Percentiles rank a stretch among this genome's conserved stretches.
Conservation (phyloP, 2,888 invertebrate species). For the Conus canariensis region DNA sequence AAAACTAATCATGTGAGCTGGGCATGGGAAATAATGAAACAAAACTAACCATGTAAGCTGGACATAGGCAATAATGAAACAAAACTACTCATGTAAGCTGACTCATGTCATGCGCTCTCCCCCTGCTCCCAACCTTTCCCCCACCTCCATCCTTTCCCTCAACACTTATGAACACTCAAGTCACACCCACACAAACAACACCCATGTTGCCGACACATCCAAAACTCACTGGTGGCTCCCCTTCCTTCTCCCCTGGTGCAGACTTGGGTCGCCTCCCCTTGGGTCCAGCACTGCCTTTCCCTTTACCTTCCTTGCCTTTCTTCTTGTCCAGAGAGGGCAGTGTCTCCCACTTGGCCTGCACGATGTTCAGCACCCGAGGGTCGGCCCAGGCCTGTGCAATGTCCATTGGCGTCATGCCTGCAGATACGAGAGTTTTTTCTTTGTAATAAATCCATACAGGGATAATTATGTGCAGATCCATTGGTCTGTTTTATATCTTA, state of each 20-base stretch:
- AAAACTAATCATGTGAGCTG: too few species aligned
- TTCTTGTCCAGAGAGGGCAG: slow-evolving; percentile 72
- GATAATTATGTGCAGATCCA: neutral
- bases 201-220: neutral
- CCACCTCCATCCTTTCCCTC: too few species aligned
- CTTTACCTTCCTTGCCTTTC: slow-evolving; percentile 64
- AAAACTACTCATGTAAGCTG: too few species aligned
- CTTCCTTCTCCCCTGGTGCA: slow-evolving; percentile 55
- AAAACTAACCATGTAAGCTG: too few species aligned
- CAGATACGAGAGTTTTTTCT: too few species aligned
- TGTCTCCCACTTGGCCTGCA: slow-evolving; percentile 75
- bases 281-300: slow-evolving; percentile 60
- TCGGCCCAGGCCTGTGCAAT: slow-evolving; percentile 76
- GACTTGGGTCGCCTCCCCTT: slow-evolving; percentile 61
- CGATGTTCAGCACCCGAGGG: slow-evolving; percentile 72
- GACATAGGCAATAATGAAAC: too few species aligned
- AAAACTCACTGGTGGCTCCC: neutral
- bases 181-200: slow-evolving; percentile 13
- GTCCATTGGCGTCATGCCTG: slow-evolving; percentile 76
- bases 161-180: neutral
- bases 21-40: too few species aligned
- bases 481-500: too few species aligned
- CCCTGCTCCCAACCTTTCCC: too few species aligned
- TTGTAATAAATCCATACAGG: neutral
- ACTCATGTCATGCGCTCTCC: too few species aligned